Evolutionary conservation across 2,888 invertebrate species (phyloP).

Genomic region (Cactoblastis cactorum): DNA sequence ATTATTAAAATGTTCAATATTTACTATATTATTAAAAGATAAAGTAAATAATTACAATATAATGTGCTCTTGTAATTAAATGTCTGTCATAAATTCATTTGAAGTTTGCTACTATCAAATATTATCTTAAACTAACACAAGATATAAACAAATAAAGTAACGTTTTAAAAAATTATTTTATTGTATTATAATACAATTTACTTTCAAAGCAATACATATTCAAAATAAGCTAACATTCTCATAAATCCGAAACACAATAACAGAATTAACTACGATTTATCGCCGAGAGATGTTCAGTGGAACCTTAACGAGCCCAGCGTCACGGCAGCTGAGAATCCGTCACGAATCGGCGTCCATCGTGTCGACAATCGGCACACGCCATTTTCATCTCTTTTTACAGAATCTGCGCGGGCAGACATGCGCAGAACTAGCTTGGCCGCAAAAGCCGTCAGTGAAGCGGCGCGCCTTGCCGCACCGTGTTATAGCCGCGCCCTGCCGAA

Average conservation of each 20-base stretch:
- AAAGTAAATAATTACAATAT: no score
- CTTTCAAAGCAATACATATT: slow-evolving; percentile 32
- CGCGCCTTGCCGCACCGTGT: slow-evolving; percentile 55
- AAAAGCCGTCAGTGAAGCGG: slow-evolving; percentile 59
- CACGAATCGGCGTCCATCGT: slow-evolving; percentile 36
- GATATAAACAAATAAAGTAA: no score
- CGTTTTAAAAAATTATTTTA: no score
- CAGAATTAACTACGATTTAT: slow-evolving; percentile 72
- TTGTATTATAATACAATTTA: slow-evolving; percentile 14
- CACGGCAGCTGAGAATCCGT: slow-evolving; percentile 48
- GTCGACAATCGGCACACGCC: slow-evolving; percentile 44
- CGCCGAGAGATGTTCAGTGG: slow-evolving; percentile 49
- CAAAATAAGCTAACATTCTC: slow-evolving; percentile 44
- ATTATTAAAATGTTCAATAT: neutral
- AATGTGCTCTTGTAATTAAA: no score
- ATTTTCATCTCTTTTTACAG: slow-evolving; percentile 48
- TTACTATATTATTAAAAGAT: no score
- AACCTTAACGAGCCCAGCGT: slow-evolving; percentile 60
- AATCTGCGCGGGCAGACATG: slow-evolving; percentile 68
- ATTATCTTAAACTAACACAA: slow-evolving; percentile 3
- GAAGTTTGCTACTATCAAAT: neutral
- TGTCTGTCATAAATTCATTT: no score
- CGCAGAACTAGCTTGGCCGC: slow-evolving; percentile 53
- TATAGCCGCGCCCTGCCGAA: slow-evolving; percentile 48
- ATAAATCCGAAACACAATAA: slow-evolving; percentile 62